phyloP scores from a whole-genome alignment of 23 tunicate species.

The Clavelina lepadiformis region DNA sequence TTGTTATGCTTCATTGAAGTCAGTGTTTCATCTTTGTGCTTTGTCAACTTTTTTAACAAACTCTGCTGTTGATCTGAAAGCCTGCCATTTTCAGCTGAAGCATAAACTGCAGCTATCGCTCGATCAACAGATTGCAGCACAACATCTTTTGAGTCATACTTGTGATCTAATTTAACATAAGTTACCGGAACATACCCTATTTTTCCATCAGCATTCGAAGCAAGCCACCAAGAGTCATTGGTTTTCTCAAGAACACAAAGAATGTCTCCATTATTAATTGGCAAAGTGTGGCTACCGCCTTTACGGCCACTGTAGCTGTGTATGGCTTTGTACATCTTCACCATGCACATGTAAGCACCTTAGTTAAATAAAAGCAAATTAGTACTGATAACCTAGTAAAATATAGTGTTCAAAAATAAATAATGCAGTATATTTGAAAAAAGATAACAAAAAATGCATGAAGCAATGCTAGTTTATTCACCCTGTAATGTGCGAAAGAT shows the following conservation, averaged over 20 bases:
- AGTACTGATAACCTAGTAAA: too few species aligned
- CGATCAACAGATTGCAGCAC: constrained; percentile 30
- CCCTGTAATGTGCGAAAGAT: too few species aligned
- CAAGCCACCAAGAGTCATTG: constrained; percentile 72
- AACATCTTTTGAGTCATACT: constrained; percentile 30
- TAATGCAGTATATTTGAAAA: too few species aligned
- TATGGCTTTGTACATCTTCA: constrained; percentile 72
- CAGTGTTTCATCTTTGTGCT: constrained; percentile 1
- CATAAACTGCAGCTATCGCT: constrained; percentile 38
- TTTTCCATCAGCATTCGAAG: constrained; percentile 40
- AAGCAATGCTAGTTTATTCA: too few species aligned
- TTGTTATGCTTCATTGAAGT: background rate
- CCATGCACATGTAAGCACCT: too few species aligned
- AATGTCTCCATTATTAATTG: constrained; percentile 41
- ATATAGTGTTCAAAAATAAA: too few species aligned
- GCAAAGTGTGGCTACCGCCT: constrained; percentile 29
- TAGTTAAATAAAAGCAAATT: too few species aligned
- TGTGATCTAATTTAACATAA: constrained; percentile 9
- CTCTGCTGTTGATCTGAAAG: constrained; percentile 33
- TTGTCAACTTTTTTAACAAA: constrained; percentile 9
- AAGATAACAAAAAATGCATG: too few species aligned
- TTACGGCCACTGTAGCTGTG: constrained; percentile 15
- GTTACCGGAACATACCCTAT: constrained; percentile 49
- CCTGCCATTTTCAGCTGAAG: constrained; percentile 17
- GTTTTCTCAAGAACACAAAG: constrained; percentile 54